Evolutionary conservation across 2,888 invertebrate genomes (phyloP), one percentile per base, ranked within the genome.

Genomic region (Heliconius ismenius): DNA sequence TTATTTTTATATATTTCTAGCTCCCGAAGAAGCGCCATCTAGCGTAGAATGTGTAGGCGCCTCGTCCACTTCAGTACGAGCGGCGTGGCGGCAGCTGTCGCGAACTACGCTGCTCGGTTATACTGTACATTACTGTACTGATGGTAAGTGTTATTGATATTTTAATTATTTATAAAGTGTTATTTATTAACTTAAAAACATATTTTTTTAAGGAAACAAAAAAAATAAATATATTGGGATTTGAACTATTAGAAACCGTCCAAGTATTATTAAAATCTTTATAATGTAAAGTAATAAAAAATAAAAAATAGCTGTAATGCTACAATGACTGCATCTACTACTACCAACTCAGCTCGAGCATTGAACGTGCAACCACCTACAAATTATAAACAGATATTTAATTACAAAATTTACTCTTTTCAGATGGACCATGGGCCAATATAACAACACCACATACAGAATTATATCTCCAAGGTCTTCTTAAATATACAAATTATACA

Each of bases 401-500:
- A 49, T 49, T 7, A 9, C 9, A 7, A 32, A 21, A 21, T 11
- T 75, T 3, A n/a, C 58, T 21, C 64, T 75, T 80, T 90, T 18
- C 86, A 94, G 94, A 94, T 79, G 92, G 92, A 0, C 86, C 90
- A 0, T 90, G 89, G 87, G 87, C 88, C 63, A 94, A 94, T 69
- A 84, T 90, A 73, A 95, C 91, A n/a, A 97, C 97, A 2, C 95
- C 96, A 3, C 97, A 96, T 86, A 95, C 96, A 36, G 97, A 97
- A 85, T 95, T 97, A 1, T 97, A 97, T 85, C 90, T 98, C 39
- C 97, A 97, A 87, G 96, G 96, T 0, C 91, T 98, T 58, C 95
- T 96, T 81, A 97, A 98, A 84, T 98, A 96, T 85, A 97, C 97
- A 3, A 98, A 98, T 92, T 98, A 98, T 87, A 98, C 97, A 11